Base-by-base conservation (phyloP, 2,797 vertebrate species). In the Ceryle rudis region DNA sequence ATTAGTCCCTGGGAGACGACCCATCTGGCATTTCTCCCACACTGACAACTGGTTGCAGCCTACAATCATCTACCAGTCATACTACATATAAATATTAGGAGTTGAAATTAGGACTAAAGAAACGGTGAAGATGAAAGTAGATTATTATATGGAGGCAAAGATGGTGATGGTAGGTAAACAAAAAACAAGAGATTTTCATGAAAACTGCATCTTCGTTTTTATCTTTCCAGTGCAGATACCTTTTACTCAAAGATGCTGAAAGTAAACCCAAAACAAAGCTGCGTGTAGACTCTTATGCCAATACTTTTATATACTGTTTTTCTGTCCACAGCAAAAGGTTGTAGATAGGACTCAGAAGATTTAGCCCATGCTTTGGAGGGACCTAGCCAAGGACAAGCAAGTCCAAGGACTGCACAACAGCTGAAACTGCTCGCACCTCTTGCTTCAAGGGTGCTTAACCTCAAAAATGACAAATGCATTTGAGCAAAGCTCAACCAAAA, bases 201-300 rank as follows among this genome's bases (percentile, higher is more conserved):
- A 57, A 84, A 74, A 75, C 17, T 1, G 1, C 54, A 51, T 61
- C 52, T 14, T 65, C 19, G 14, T 41, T 90, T n/a, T n/a, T n/a
- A n/a, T n/a, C n/a, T n/a, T 52, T 19, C 33, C 23, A 58, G 28
- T 4, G 3, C 3, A 9, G 28, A 4, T 14, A 39, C 2, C 4
- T 51, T 55, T 28, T 37, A 62, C 33, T 58, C 31, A 58, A 58
- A 81, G 60, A n/a, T 13, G 5, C 19, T 60, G 31, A 47, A 20
- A 77, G 33, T 22, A 87, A 84, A 67, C 6, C 11, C 26, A 19
- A 79, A 51, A 7, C 33, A 67, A 62, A 81, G 55, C 33, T 81
- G 11, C 31, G 18, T 6, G 11, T 12, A 58, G 44, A 62, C 23
- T 46, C 31, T 23, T 16, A 10, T 1, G 10, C 9, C 39, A 19